These are phyloP conservation scores for cat (Felis catus) DNA, from an alignment of 2,113 vertebrate genomes.

Conservation along the genomic window DNA sequence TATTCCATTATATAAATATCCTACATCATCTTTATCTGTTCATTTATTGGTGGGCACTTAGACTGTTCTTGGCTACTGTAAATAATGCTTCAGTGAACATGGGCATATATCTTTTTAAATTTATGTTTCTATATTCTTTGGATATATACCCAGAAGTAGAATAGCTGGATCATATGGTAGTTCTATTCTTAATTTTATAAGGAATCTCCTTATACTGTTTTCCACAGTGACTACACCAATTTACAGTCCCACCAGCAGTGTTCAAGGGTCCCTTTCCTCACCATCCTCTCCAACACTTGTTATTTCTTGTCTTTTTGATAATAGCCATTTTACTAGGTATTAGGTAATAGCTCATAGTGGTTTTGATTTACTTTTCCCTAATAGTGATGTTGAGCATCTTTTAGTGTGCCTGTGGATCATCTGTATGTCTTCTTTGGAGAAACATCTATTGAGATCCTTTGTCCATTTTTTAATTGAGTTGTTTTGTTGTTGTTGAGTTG, in stretches of 20 bases:
- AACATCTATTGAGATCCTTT: neutral
- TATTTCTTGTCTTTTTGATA: neutral
- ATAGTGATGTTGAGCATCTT: neutral
- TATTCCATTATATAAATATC: neutral
- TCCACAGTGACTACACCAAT: neutral
- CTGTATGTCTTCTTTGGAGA: neutral
- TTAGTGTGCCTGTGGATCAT: neutral
- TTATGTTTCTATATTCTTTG: neutral
- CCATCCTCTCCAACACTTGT: neutral
- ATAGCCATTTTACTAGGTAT: neutral
- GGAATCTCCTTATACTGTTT: neutral
- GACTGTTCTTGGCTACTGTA: neutral
- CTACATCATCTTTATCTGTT: neutral
- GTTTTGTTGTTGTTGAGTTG: neutral
- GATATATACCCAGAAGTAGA: neutral
- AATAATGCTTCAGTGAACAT: neutral
- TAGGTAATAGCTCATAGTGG: neutral
- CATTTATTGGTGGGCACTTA: neutral
- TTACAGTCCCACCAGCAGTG: neutral
- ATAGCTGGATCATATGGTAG: neutral
- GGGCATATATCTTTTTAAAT: neutral
- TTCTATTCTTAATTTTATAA: neutral
- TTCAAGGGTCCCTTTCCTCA: neutral
- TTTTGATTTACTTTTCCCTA: neutral
- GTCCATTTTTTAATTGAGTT: neutral